Evolutionary conservation across 2,113 vertebrate genomes (phyloP).

Genomic region (Prolemur simus): DNA sequence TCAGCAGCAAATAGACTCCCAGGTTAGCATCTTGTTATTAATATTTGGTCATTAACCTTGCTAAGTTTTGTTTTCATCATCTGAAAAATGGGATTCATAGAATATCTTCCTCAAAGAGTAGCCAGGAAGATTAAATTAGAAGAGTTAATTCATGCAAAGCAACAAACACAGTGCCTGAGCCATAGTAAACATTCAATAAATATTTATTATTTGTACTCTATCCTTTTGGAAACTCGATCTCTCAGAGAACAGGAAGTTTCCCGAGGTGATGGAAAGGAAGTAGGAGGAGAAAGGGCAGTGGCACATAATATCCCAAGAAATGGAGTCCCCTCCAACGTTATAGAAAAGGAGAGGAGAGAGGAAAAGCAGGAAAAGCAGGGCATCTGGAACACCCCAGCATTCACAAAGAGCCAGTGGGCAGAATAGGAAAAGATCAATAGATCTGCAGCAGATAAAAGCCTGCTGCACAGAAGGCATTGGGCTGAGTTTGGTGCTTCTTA

Average conservation of each 20-base stretch:
- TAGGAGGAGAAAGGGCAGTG: not conserved
- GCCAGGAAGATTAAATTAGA: constrained; percentile 31
- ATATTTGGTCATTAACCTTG: not conserved
- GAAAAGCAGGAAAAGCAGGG: not conserved
- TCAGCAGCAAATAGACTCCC: not conserved
- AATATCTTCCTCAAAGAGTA: not conserved
- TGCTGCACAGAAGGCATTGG: not conserved
- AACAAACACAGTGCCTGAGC: not conserved
- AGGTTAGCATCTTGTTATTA: not conserved
- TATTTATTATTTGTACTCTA: not conserved
- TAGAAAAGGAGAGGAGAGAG: not conserved
- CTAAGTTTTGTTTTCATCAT: not conserved
- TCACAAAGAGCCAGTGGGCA: not conserved
- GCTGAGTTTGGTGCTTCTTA: not conserved
- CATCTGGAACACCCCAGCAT: not conserved
- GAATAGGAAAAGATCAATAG: not conserved
- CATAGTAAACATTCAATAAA: not conserved
- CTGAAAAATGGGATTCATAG: not conserved
- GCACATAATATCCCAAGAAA: not conserved
- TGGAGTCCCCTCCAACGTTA: not conserved
- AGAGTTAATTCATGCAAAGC: not conserved
- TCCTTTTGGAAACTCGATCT: constrained; percentile 25
- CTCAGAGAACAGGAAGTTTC: not conserved
- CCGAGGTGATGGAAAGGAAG: not conserved
- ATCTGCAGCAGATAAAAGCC: not conserved